Percentiles rank a stretch among this genome's conserved stretches.
These are phyloP conservation scores for Amazonetta brasiliensis DNA, from an alignment of 2,797 vertebrate species.

Conservation along the genomic window DNA sequence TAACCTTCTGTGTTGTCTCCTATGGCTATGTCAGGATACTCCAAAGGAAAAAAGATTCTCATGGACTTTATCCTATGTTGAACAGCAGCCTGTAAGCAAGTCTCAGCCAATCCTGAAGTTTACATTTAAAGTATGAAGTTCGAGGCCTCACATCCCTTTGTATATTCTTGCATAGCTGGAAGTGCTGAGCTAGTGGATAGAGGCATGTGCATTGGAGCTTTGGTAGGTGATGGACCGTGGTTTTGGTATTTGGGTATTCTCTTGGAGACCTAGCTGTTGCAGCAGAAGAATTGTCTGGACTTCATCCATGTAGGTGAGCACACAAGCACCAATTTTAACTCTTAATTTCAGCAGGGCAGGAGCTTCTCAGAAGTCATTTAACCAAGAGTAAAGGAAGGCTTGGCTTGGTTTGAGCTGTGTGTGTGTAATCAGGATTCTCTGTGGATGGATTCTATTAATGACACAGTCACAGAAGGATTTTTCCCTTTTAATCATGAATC, in stretches of 20 bases:
- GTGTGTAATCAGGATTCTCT: background rate
- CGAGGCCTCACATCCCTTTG: background rate
- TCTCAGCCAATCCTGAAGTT: background rate
- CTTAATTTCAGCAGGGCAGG: background rate
- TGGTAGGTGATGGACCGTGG: background rate
- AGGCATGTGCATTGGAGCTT: background rate
- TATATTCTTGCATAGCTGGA: background rate
- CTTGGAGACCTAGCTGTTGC: background rate
- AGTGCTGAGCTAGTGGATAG: background rate
- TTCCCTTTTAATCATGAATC: background rate
- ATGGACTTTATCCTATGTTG: background rate
- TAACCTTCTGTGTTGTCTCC: background rate
- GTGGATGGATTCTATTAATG: background rate
- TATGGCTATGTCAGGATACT: background rate
- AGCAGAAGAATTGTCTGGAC: background rate
- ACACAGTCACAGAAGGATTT: background rate
- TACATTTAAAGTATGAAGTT: background rate
- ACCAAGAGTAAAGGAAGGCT: background rate
- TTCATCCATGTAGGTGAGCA: fast-evolving
- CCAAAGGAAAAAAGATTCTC: background rate
- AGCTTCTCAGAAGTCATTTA: fast-evolving
- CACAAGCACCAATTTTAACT: background rate
- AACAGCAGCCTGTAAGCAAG: background rate
- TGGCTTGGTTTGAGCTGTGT: background rate
- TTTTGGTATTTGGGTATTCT: fast-evolving